These are phyloP conservation scores for Drosophila birchii DNA, from an alignment of 2,888 invertebrate species.

Conservation along the genomic window DNA sequence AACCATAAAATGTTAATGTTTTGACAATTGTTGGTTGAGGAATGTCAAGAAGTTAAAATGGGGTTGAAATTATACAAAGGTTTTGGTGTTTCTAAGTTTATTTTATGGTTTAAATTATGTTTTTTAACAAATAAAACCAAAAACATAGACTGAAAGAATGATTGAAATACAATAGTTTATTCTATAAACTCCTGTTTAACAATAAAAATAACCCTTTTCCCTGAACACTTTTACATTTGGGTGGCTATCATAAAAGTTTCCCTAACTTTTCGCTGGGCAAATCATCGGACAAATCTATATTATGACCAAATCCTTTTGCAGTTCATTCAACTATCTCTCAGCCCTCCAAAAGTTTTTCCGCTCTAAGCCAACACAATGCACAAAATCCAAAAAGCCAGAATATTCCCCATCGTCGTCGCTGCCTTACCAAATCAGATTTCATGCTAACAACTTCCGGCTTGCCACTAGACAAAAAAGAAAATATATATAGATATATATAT, in stretches of 20 bases:
- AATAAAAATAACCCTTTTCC: constrained; percentile 13
- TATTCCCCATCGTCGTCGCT: constrained; percentile 31
- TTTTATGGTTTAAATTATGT: too few relatives aligned
- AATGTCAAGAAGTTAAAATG: constrained; percentile 7
- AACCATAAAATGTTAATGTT: constrained; percentile 21
- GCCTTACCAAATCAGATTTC: constrained; percentile 44
- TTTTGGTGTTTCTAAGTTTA: neutral
- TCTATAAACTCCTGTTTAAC: neutral
- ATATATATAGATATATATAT: constrained; percentile 6
- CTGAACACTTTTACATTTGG: neutral
- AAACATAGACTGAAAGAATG: too few relatives aligned
- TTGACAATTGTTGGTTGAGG: constrained; percentile 7
- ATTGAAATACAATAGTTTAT: neutral
- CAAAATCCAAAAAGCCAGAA: constrained; percentile 50
- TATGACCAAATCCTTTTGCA: constrained; percentile 29
- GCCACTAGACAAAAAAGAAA: constrained; percentile 15
- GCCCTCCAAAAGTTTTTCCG: constrained; percentile 25
- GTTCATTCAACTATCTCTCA: constrained; percentile 47
- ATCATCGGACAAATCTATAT: constrained; percentile 38
- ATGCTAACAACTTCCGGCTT: constrained; percentile 52
- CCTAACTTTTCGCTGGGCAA: constrained; percentile 21
- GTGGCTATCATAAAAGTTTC: constrained; percentile 13
- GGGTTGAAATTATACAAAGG: neutral
- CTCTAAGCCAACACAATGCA: constrained; percentile 29
- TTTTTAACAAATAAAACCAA: neutral